A percentile compares a stretch with the other conserved stretches of the same genome.
Conservation (phyloP, 2,113 vertebrate species). For the Leucopsar rothschildi region DNA sequence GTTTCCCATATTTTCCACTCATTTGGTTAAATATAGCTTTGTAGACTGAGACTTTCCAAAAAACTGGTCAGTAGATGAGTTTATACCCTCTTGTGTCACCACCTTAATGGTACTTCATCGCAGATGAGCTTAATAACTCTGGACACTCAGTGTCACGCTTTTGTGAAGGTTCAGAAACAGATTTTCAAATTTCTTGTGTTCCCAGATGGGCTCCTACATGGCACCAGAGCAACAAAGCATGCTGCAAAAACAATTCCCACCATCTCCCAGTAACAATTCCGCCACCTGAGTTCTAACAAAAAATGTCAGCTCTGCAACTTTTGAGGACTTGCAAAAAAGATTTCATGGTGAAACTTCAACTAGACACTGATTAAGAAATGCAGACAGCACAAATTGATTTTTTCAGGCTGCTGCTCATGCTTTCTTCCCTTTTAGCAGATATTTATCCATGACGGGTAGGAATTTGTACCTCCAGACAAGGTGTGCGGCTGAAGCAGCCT, state of each 20-base stretch:
- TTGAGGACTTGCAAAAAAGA: neutral
- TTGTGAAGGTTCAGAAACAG: neutral
- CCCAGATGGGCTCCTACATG: neutral
- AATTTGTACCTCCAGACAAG: conserved; percentile 39
- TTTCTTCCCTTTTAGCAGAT: neutral
- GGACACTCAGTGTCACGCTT: neutral
- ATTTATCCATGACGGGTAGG: neutral
- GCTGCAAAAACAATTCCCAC: neutral
- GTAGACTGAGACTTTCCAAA: neutral
- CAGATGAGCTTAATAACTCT: neutral
- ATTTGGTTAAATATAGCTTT: neutral
- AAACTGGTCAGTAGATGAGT: neutral
- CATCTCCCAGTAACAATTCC: neutral
- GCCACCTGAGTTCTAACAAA: neutral
- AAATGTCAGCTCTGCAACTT: accelerated
- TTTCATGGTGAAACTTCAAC: neutral
- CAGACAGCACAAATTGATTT: neutral
- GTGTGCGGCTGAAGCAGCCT: conserved; percentile 6
- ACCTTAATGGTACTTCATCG: neutral
- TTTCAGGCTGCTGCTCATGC: neutral
- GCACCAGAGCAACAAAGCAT: neutral
- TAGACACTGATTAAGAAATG: neutral
- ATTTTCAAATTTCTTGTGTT: neutral
- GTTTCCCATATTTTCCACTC: neutral
- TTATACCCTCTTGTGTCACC: neutral